A percentile compares a stretch with the other conserved stretches of the same genome.
These are phyloP conservation scores for Masticophis lateralis DNA, from an alignment of 2,797 vertebrate genomes.

Conservation along the genomic window DNA sequence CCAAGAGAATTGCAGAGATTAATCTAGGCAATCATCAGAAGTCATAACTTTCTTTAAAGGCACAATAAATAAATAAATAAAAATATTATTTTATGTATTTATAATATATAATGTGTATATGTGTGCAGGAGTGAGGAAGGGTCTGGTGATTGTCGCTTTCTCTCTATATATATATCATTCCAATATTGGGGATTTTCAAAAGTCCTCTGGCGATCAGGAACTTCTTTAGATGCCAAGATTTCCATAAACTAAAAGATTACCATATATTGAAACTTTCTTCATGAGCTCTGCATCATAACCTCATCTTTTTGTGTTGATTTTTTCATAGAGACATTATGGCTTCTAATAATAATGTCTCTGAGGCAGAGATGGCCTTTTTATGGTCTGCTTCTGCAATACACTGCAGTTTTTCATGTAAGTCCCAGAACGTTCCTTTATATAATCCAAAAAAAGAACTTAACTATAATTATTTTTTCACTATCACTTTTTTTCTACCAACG, in stretches of 20 bases:
- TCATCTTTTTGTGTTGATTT: neutral
- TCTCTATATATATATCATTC: too few relatives aligned
- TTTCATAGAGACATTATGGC: fast-evolving
- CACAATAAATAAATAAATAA: too few relatives aligned
- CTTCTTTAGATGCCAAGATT: too few relatives aligned
- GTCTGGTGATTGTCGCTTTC: too few relatives aligned
- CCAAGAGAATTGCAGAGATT: neutral
- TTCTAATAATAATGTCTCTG: neutral
- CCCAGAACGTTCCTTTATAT: neutral
- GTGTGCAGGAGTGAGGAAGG: too few relatives aligned
- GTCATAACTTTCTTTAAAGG: too few relatives aligned
- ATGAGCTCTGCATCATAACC: neutral
- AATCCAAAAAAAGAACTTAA: neutral
- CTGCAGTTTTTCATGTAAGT: neutral
- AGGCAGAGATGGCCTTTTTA: conserved; percentile 8
- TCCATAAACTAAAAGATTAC: too few relatives aligned
- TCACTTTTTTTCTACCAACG: neutral
- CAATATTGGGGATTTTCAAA: too few relatives aligned
- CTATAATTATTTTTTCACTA: neutral
- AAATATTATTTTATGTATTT: too few relatives aligned
- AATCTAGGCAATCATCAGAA: neutral
- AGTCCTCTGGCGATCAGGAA: too few relatives aligned
- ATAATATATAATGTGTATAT: too few relatives aligned
- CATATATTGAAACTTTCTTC: neutral
- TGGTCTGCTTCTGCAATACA: neutral